Evolutionary conservation across 2,113 vertebrate species (phyloP).

Genomic region (Microtus montanus): DNA sequence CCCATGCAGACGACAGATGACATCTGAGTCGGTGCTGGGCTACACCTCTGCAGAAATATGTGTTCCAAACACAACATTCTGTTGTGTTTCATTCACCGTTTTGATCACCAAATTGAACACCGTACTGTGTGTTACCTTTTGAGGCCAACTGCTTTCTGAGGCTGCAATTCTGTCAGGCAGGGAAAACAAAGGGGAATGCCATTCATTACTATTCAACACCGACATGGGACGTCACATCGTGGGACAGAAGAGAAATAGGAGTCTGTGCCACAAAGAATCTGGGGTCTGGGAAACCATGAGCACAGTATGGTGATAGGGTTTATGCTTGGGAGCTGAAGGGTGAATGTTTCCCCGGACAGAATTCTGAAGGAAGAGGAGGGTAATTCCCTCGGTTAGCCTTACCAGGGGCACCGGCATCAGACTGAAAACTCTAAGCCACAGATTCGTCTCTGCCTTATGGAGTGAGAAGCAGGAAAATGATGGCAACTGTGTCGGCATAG

Average conservation of each 20-base stretch:
- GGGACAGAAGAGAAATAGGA: background rate
- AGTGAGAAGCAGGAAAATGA: background rate
- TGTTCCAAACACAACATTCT: background rate
- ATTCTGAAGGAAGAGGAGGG: background rate
- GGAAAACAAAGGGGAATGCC: background rate
- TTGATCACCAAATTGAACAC: background rate
- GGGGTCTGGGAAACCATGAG: background rate
- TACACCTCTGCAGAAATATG: background rate
- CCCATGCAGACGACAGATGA: background rate
- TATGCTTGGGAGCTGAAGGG: background rate
- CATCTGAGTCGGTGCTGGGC: background rate
- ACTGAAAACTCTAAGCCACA: background rate
- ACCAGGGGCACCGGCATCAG: background rate
- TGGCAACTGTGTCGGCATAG: background rate
- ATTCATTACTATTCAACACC: background rate
- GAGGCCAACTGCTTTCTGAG: background rate
- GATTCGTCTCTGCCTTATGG: background rate
- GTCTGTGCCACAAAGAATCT: background rate
- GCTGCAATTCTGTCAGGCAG: background rate
- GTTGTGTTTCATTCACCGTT: background rate
- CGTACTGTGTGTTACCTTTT: conserved; percentile 4
- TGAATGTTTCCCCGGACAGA: background rate
- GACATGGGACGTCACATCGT: too few species aligned
- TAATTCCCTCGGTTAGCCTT: background rate
- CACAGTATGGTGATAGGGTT: rapidly evolving